Evolutionary conservation across 2,888 invertebrate genomes (phyloP), one percentile per base, ranked within the genome.

Genomic region (Caenorhabditis virilis): DNA sequence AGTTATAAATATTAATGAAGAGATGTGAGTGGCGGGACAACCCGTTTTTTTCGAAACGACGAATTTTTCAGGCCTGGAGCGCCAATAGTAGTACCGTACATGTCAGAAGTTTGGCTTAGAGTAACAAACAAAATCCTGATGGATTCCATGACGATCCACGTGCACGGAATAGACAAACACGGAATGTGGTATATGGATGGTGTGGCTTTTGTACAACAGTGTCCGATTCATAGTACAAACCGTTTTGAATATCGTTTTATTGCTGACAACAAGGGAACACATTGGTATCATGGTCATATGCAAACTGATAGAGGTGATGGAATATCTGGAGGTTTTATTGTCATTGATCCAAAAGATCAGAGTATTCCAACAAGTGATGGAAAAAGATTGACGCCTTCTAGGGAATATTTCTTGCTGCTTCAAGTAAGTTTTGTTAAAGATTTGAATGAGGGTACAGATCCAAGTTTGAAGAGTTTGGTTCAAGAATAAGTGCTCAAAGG

Each of bases 91-190:
- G 80, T 80, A 6, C 79, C 78, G 0, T 58, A 69, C 22, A 76
- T 71, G 20, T 69, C 78, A 6, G 72, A 77, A 58, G 78, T 80
- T 15, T 55, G 76, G 42, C 50, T 80, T 23, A 59, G 72, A n/a
- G 77, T 80, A n/a, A 62, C 53, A 15, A 80, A 80, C 55, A 59
- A 57, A 16, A 47, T 80, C 16, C 52, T 74, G 15, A 56, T 72
- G 41, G 78, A 81, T 47, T 68, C 74, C 0, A 47, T 79, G 23
- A 78, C 78, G 5, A 54, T 80, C 9, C 80, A 80, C 41, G 63
- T 80, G 7, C 80, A 80, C 38, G 80, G 80, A 25, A 60, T 80
- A 33, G 78, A 80, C 56, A 80, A 80, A 48, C 59, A 71, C 23
- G 58, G 59, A 41, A 56, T 78, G 58, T 80, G 80, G 80, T 79